These are phyloP conservation scores for Procapra przewalskii DNA, from an alignment of 2,113 vertebrate genomes.

Conservation along the genomic window DNA sequence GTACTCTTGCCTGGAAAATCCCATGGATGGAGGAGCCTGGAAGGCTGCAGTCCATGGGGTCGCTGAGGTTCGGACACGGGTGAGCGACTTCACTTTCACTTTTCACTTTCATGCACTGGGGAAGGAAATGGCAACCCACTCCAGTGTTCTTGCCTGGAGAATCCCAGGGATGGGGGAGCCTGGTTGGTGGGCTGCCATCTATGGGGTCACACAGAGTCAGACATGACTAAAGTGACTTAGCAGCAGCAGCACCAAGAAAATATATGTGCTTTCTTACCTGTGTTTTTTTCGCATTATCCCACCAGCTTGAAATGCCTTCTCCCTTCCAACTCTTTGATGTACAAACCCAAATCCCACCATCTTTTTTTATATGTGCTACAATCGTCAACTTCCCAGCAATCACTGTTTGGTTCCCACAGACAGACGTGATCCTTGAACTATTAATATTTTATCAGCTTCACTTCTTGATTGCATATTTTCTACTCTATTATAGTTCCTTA, in stretches of 20 bases:
- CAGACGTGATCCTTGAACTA: neutral
- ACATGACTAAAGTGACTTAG: no score
- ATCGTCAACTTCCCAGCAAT: neutral
- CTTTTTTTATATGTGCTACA: neutral
- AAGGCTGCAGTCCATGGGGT: no score
- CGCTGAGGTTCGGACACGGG: no score
- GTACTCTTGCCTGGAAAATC: no score
- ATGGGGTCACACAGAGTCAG: accelerated
- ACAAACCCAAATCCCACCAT: neutral
- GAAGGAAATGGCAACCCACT: no score
- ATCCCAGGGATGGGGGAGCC: no score
- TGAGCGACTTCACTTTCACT: no score
- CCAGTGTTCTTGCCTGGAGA: no score
- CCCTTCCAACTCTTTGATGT: neutral
- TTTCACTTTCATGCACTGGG: no score
- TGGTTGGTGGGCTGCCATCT: no score
- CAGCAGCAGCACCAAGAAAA: neutral
- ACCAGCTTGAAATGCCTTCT: neutral
- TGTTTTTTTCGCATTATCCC: neutral
- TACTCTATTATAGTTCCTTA: neutral
- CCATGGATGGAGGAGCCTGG: no score
- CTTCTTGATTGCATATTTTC: neutral
- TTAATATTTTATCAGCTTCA: neutral
- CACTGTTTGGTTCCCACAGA: neutral
- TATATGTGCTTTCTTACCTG: neutral